phyloP scores from a whole-genome alignment of 2,888 invertebrate genomes.

The Patella ulyssiponensis region DNA sequence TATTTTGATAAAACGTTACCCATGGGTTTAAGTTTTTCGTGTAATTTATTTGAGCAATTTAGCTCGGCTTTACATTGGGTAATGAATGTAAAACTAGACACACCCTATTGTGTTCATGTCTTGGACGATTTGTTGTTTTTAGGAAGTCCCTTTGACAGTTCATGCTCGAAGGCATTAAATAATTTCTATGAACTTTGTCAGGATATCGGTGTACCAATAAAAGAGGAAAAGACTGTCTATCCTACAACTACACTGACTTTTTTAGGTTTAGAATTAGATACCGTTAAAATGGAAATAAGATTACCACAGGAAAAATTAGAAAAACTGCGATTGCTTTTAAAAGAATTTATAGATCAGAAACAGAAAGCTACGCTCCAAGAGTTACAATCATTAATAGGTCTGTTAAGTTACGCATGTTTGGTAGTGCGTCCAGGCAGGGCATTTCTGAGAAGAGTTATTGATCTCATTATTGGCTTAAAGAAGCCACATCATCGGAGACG shows the following conservation, averaged over 20 bases:
- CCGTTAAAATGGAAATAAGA: neutral
- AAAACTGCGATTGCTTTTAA: constrained; percentile 1
- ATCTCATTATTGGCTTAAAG: constrained; percentile 32
- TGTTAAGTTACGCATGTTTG: constrained; percentile 34
- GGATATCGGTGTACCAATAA: constrained; percentile 18
- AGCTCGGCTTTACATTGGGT: neutral
- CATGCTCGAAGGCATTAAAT: neutral
- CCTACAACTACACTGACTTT: constrained; percentile 10
- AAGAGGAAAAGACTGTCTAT: constrained; percentile 10
- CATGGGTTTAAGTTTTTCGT: neutral
- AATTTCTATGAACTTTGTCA: constrained; percentile 19
- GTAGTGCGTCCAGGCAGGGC: constrained; percentile 30
- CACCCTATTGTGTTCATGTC: neutral
- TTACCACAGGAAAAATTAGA: neutral
- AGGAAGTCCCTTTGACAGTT: neutral
- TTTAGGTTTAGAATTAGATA: neutral
- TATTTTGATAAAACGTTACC: neutral
- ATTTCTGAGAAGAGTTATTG: constrained; percentile 37
- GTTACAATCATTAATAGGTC: constrained; percentile 31
- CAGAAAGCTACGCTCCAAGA: constrained; percentile 21
- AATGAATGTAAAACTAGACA: neutral
- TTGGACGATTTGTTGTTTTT: neutral
- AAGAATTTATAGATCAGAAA: neutral
- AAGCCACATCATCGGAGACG: constrained; percentile 22
- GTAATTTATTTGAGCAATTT: neutral